Evolutionary conservation across 1,140 invertebrate genomes (phyloP).

Genomic region (Caenorhabditis brenneri): DNA sequence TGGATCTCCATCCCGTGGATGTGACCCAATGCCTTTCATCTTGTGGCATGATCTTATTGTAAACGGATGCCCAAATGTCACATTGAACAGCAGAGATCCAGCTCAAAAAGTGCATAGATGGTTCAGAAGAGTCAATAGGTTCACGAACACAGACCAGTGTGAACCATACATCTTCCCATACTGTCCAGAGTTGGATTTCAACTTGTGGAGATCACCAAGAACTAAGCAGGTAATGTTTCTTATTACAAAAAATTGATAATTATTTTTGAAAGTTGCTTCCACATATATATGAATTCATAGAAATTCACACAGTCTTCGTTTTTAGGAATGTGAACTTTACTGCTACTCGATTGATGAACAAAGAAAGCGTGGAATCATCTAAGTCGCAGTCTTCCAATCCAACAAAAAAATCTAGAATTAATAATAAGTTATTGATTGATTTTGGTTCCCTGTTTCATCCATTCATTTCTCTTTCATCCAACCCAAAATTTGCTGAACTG

Average conservation of each 20-base stretch:
- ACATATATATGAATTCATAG: not conserved
- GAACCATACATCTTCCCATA: constrained; percentile 71
- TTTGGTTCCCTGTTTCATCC: not conserved
- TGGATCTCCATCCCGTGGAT: constrained; percentile 70
- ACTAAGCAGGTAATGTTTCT: constrained; percentile 66
- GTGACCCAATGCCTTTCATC: constrained; percentile 70
- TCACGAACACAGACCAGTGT: constrained; percentile 71
- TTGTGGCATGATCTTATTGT: constrained; percentile 71
- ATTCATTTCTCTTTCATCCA: not conserved
- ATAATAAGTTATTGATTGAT: constrained; percentile 9
- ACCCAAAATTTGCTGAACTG: no score
- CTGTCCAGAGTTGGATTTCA: constrained; percentile 70
- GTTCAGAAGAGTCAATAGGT: constrained; percentile 70
- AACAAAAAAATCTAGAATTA: not conserved
- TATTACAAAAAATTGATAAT: no score
- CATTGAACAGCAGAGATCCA: constrained; percentile 70
- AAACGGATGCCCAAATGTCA: constrained; percentile 71
- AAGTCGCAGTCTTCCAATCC: constrained; percentile 37
- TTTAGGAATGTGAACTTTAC: constrained; percentile 67
- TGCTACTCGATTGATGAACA: constrained; percentile 67
- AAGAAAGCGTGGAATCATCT: constrained; percentile 64
- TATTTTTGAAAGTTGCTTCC: no score
- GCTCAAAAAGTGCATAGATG: constrained; percentile 71
- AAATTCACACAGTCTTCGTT: not conserved
- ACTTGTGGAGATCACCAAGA: constrained; percentile 69